Base-by-base conservation (phyloP, 2,888 invertebrate genomes). In the Eristalis tenax region DNA sequence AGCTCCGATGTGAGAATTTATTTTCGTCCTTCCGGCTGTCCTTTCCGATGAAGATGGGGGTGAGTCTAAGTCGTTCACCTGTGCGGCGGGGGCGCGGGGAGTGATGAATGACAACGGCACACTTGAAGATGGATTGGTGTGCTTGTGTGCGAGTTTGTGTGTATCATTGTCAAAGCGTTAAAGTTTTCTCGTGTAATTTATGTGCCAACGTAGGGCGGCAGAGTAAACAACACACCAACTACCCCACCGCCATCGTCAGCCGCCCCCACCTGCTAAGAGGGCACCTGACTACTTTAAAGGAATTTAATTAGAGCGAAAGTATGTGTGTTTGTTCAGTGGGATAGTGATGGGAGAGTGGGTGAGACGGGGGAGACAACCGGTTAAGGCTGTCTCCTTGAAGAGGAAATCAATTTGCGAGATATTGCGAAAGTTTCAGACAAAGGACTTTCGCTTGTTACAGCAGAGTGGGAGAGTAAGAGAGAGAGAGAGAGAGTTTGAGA, bases 131-230 rank as follows among this genome's bases (percentile, higher is more conserved):
- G 66, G 73, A 79, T 38, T 35, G 80, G 56, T 50, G 23, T 8
- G 26, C 26, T 3, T 22, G 63, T 69, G n/a, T 15, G 63, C 32
- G 32, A 32, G 32, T 32, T 8, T 74, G 68, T 68, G 59, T 76
- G 59, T 76, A 59, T 70, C 65, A 76, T 70, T 82, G 76, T 82
- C 76, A 76, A 56, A 70, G 81, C 57, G 43, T 75, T 57, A 38
- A 59, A 75, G 69, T 70, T 75, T 69, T 63, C 38, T 4, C 69
- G 59, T 63, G 82, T 59, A 64, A 82, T 82, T 70, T 70, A 43
- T 82, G 50, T 50, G 50, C 43, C 69, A 32, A 74, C 57, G 13
- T 22, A 22, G 35, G 6, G 15, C 13, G 28, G 15, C 6, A 15
- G 32, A n/a, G 11, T n/a, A 50, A 50, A 50, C 50, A 50, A 50